phyloP scores from a whole-genome alignment of 2,888 invertebrate genomes.

The Synanthedon vespiformis region DNA sequence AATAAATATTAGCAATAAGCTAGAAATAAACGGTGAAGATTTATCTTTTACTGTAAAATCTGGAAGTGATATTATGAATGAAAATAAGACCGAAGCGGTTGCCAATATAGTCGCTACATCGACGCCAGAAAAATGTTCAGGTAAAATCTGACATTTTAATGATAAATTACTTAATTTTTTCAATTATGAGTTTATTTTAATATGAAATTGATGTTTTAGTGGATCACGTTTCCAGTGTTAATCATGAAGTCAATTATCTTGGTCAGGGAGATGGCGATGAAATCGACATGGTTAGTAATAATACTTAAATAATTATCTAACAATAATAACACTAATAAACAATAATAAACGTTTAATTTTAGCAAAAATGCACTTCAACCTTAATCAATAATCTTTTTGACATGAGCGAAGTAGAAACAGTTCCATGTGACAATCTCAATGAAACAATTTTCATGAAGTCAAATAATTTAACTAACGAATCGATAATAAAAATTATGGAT shows the following conservation, averaged over 20 bases:
- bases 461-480: constrained; percentile 20
- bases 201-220: too few species aligned
- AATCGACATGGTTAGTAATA: constrained; percentile 26
- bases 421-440: constrained; percentile 18
- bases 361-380: constrained; percentile 43
- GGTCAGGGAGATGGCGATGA: constrained; percentile 55
- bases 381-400: constrained; percentile 52
- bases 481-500: constrained; percentile 34
- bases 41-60: constrained; percentile 19
- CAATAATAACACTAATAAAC: background rate
- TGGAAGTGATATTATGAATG: constrained; percentile 20
- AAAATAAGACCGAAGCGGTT: constrained; percentile 21
- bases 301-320: background rate
- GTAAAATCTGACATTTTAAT: constrained; percentile 8
- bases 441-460: constrained; percentile 11
- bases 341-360: constrained; percentile 10
- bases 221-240: background rate
- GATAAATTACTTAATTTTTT: too few species aligned
- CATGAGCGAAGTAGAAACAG: constrained; percentile 46
- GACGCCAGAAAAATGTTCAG: constrained; percentile 42
- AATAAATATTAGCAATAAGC: constrained; percentile 17
- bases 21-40: constrained; percentile 20
- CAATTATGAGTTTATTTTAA: constrained; percentile 10
- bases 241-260: constrained; percentile 25
- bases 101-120: constrained; percentile 39